Conservation (phyloP, 2,888 invertebrate species). For the Drosophila sordidula region DNA sequence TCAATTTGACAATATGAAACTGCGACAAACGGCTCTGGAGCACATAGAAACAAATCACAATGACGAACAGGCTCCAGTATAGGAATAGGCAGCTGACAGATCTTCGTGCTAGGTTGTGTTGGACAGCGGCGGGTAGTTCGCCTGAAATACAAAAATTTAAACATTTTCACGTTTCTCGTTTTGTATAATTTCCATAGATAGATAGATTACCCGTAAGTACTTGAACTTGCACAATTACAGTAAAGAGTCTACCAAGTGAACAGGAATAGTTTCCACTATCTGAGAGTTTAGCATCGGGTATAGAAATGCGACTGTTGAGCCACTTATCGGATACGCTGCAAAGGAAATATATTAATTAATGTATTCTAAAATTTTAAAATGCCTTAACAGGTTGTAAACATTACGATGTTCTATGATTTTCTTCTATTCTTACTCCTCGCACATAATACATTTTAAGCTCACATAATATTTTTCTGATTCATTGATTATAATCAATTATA, state of each 20-base stretch:
- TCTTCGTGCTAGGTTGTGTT: slow-evolving; percentile 80
- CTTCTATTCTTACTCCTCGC: too few relatives aligned
- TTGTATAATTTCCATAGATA: too few relatives aligned
- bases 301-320: slow-evolving; percentile 82
- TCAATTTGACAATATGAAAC: slow-evolving; percentile 31
- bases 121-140: slow-evolving; percentile 83
- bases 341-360: background rate
- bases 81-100: slow-evolving; percentile 19
- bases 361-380: too few relatives aligned
- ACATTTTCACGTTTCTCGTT: too few relatives aligned
- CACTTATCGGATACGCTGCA: slow-evolving; percentile 80
- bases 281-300: slow-evolving; percentile 87
- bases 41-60: slow-evolving; percentile 48
- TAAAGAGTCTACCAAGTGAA: slow-evolving; percentile 88
- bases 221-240: slow-evolving; percentile 88
- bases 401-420: too few relatives aligned
- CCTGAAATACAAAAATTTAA: slow-evolving; percentile 67
- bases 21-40: slow-evolving; percentile 28
- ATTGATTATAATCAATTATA: too few relatives aligned
- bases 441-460: too few relatives aligned
- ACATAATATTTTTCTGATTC: too few relatives aligned
- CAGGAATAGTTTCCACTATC: slow-evolving; percentile 89
- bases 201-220: slow-evolving; percentile 87
- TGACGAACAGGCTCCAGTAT: slow-evolving; percentile 32
- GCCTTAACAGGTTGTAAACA: too few relatives aligned